Base-by-base conservation (phyloP, 2,113 vertebrate species). In the Tympanuchus pallidicinctus region DNA sequence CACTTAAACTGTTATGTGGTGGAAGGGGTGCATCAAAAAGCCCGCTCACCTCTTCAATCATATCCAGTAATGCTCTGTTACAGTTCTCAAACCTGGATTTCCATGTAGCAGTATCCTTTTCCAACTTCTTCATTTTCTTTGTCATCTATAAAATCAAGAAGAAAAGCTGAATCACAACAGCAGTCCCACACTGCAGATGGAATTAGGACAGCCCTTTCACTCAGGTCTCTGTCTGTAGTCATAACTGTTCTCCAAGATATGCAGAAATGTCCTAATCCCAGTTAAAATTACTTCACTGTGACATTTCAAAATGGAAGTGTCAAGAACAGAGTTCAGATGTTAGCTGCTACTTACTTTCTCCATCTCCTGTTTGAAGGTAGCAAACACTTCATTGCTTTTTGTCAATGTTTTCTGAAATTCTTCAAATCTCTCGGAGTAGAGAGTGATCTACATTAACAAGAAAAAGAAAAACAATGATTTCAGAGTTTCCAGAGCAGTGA, bases 301-400 rank as follows among this genome's bases (percentile, higher is more conserved):
- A 93, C 91, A 59, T 72, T 36, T 3, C 11, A 94, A 56, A 92
- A 82, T 92, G 43, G 79, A 66, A 91, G 47, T 54, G 25, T 80
- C 64, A 94, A 86, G 32, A 75, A 87, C 27, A 78, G 36, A 56
- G 57, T 21, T 40, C 75, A 80, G 32, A 25, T 66, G 45, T 56
- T 45, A 82, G 38, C 60, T 65, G 65, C 43, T 88, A 98, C 98
- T 97, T 83, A 99, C 99, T 90, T 98, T 99, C 28, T 99, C 99
- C 99, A 99, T 99, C 97, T 99, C 99, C 91, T 98, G 98, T 94
- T 99, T 99, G 97, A 99, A 99, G 16, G 97, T 98, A 86, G 97
- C 95, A 79, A 99, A 99, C 86, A 99, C 98, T 73, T 99, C 98
- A 57, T 99, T 99, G 98, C 99, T 99, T 96, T 99, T 99, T 69